Evolutionary conservation across 2,113 vertebrate species (phyloP).

Genomic region (Triplophysa dalaica): DNA sequence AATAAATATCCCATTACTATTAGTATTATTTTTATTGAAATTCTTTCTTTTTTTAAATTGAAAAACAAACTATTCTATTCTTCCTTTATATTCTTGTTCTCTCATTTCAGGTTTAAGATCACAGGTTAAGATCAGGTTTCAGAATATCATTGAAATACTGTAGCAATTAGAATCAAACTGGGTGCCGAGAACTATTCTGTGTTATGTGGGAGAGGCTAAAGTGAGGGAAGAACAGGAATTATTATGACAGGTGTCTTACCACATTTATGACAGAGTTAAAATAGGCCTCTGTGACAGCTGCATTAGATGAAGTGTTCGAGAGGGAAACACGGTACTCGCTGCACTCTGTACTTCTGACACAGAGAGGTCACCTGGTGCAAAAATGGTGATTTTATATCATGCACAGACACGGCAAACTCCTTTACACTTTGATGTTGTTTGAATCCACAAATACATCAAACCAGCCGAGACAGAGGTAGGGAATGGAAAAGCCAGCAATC

Average conservation of each 20-base stretch:
- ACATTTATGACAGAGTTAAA: slow-evolving; percentile 32
- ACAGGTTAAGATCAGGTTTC: no score
- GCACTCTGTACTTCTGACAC: slow-evolving; percentile 38
- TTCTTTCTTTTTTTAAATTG: no score
- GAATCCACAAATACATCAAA: slow-evolving; percentile 22
- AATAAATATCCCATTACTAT: no score
- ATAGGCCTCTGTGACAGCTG: slow-evolving; percentile 21
- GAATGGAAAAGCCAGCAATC: slow-evolving; percentile 3
- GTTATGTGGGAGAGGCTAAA: neutral
- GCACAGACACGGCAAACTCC: neutral
- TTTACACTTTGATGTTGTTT: slow-evolving; percentile 26
- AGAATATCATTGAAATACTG: neutral
- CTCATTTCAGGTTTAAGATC: no score
- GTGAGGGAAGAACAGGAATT: slow-evolving; percentile 34
- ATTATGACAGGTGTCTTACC: slow-evolving; percentile 40
- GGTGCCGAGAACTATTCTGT: neutral
- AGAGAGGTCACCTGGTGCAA: slow-evolving; percentile 35
- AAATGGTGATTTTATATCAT: slow-evolving; percentile 3
- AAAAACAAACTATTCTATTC: no score
- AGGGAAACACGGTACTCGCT: slow-evolving; percentile 17
- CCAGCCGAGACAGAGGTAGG: neutral
- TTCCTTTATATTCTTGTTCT: no score
- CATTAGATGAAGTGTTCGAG: slow-evolving; percentile 40
- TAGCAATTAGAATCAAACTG: neutral
- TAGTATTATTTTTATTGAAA: no score